Evolutionary conservation across 92 coral and sea anemone genomes (phyloP).

Genomic region (Actinostola sp.): DNA sequence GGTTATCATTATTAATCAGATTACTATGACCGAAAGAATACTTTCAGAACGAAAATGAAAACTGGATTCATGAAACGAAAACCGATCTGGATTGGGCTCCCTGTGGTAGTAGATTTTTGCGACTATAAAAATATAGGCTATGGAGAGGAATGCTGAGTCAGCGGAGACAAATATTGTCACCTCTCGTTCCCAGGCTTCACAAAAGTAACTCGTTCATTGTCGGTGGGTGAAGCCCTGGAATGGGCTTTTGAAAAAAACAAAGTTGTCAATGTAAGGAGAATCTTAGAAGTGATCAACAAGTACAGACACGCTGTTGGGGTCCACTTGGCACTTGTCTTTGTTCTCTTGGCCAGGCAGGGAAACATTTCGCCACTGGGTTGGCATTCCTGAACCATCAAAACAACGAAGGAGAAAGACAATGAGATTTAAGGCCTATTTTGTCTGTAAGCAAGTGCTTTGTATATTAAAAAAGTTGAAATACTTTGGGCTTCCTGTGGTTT

Average conservation of each 20-base stretch:
- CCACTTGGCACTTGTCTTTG: constrained; percentile 90
- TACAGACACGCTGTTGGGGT: constrained; percentile 90
- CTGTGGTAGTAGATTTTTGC: constrained; percentile 7
- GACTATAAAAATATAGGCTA: constrained; percentile 36
- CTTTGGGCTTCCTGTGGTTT: too few relatives aligned
- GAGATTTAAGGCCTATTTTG: not conserved
- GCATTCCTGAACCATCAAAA: constrained; percentile 50
- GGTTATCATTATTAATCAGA: not conserved
- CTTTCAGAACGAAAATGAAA: constrained; percentile 3
- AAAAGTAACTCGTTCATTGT: too few relatives aligned
- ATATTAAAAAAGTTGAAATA: too few relatives aligned
- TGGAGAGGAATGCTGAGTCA: not conserved
- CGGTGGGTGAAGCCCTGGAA: too few relatives aligned
- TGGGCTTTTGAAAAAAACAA: too few relatives aligned
- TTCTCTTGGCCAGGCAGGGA: constrained; percentile 74
- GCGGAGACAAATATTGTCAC: not conserved
- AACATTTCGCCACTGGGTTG: constrained; percentile 82
- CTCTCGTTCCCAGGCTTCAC: too few relatives aligned
- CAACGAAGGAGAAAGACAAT: not conserved
- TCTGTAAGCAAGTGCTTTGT: too few relatives aligned
- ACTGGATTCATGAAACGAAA: too few relatives aligned
- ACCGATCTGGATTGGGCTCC: constrained; percentile 16
- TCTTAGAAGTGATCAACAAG: constrained; percentile 92
- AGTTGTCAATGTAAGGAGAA: constrained; percentile 13
- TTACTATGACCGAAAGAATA: not conserved